Evolutionary conservation across 2,888 invertebrate genomes (phyloP).

Genomic region (Ganaspis brasiliensis): DNA sequence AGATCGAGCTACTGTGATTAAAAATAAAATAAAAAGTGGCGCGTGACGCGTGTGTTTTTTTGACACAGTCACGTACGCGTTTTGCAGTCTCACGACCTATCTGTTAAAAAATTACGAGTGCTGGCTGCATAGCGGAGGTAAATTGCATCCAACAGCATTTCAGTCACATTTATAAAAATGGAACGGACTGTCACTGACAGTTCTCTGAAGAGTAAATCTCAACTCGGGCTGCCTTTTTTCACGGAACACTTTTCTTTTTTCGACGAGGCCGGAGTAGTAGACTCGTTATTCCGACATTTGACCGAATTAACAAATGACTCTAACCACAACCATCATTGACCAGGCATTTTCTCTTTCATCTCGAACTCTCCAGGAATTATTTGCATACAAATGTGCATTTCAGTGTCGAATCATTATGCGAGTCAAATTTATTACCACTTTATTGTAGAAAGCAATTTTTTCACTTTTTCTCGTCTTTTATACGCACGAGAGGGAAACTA

Average conservation of each 20-base stretch:
- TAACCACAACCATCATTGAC: conserved; percentile 6
- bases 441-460: background rate
- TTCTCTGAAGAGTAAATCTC: conserved; percentile 42
- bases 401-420: conserved; percentile 1
- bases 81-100: conserved; percentile 29
- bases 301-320: conserved; percentile 27
- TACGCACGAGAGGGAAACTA: background rate
- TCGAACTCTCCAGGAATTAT: background rate
- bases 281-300: conserved; percentile 26
- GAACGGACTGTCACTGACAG: conserved; percentile 56
- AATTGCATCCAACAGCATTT: conserved; percentile 51
- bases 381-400: conserved; percentile 7
- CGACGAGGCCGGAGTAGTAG: background rate
- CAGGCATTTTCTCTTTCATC: background rate
- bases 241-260: background rate
- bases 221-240: conserved; percentile 7
- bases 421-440: conserved; percentile 1
- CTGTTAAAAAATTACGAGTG: conserved; percentile 27
- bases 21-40: background rate
- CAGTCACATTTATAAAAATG: conserved; percentile 64
- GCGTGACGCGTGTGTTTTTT: background rate
- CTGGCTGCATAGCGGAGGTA: conserved; percentile 34
- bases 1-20: background rate
- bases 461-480: background rate
- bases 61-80: conserved; percentile 5